Percentiles rank a stretch among this genome's conserved stretches.
phyloP scores from a whole-genome alignment of 1,140 invertebrate genomes.

The Megathymus violae region DNA sequence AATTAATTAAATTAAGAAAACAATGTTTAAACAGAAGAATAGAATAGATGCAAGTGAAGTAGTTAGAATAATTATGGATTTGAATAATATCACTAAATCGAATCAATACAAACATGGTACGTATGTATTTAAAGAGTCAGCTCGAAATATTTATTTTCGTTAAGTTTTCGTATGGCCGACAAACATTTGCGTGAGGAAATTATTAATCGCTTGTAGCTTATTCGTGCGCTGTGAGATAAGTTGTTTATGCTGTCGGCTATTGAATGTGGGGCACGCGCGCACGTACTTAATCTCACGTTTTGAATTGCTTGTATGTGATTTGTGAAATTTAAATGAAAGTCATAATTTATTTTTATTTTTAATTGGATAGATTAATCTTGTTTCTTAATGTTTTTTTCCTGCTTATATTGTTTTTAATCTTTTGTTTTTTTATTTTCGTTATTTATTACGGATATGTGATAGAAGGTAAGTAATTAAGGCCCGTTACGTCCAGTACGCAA shows the following conservation, averaged over 20 bases:
- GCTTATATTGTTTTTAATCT: neutral
- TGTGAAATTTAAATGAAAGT: conserved; percentile 19
- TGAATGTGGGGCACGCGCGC: conserved; percentile 8
- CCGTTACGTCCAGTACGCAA: too few relatives aligned
- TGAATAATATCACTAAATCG: too few relatives aligned
- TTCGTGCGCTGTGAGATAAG: neutral
- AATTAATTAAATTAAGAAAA: too few relatives aligned
- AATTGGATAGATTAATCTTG: neutral
- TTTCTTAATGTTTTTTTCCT: neutral
- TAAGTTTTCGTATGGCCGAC: too few relatives aligned
- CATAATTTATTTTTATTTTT: conserved; percentile 1
- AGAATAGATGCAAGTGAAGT: too few relatives aligned
- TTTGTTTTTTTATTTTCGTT: neutral
- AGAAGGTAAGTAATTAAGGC: too few relatives aligned
- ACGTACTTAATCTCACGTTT: conserved; percentile 3
- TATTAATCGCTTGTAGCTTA: neutral
- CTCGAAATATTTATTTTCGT: too few relatives aligned
- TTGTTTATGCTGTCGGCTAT: neutral
- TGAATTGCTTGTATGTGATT: conserved; percentile 12
- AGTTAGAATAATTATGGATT: too few relatives aligned
- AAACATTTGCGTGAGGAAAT: too few relatives aligned
- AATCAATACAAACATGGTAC: too few relatives aligned
- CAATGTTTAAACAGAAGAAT: too few relatives aligned
- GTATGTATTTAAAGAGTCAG: too few relatives aligned
- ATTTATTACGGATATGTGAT: neutral